phyloP scores from a whole-genome alignment of 1,140 invertebrate species.

The Colletes latitarsis region DNA sequence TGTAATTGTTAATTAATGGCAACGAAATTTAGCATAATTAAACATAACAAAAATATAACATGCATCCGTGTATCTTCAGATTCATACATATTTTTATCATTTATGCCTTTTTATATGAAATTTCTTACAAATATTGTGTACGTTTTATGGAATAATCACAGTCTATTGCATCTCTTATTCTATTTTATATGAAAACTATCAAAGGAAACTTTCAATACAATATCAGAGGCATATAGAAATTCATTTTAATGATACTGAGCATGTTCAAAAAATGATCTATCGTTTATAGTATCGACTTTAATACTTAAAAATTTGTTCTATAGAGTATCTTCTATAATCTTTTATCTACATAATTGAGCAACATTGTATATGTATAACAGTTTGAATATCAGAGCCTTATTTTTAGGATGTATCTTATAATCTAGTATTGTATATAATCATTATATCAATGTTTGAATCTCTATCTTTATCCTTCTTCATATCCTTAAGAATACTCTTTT shows the following conservation, averaged over 20 bases:
- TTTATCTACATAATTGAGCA: slow-evolving; percentile 46
- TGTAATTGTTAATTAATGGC: slow-evolving; percentile 15
- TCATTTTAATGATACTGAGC: not conserved
- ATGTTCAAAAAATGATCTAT: not conserved
- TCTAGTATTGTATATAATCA: slow-evolving; percentile 73
- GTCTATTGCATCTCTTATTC: slow-evolving; percentile 9
- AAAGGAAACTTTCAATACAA: slow-evolving; percentile 1
- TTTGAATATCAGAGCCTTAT: slow-evolving; percentile 13
- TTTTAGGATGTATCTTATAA: slow-evolving; percentile 55
- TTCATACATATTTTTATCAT: not conserved
- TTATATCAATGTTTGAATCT: slow-evolving; percentile 68
- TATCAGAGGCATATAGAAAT: slow-evolving; percentile 8
- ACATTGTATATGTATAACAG: slow-evolving; percentile 16
- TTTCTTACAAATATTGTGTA: slow-evolving; percentile 22
- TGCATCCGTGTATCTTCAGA: not conserved
- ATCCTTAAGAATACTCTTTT: slow-evolving; percentile 50
- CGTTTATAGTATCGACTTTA: not conserved
- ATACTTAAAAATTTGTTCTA: slow-evolving; percentile 27
- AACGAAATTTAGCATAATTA: not conserved
- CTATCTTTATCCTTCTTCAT: slow-evolving; percentile 48
- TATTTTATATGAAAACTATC: slow-evolving; percentile 26
- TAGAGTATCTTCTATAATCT: slow-evolving; percentile 17
- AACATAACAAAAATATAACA: slow-evolving; percentile 27
- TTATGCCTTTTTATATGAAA: not conserved
- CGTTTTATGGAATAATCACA: slow-evolving; percentile 20